Conservation (phyloP, 2,888 invertebrate genomes). For the Diplolepis rosae region DNA sequence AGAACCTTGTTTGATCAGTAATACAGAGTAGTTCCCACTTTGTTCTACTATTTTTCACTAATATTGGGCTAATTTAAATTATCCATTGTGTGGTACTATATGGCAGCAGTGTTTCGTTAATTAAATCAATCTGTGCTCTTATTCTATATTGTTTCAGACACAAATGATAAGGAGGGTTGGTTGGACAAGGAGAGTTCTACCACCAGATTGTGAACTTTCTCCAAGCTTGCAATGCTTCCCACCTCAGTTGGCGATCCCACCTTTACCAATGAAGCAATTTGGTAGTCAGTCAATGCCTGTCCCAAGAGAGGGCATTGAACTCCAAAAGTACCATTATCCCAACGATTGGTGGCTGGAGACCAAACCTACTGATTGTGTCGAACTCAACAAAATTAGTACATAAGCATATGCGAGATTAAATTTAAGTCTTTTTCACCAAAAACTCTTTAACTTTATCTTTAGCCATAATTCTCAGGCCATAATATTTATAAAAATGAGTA, state of each 20-base stretch:
- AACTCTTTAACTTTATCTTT: background rate
- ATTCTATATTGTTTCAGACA: slow-evolving; percentile 60
- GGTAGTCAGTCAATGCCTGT: slow-evolving; percentile 75
- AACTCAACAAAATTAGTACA: slow-evolving; percentile 54
- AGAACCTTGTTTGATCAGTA: too few species aligned
- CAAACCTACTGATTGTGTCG: slow-evolving; percentile 72
- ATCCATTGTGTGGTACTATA: too few species aligned
- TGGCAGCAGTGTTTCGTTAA: too few species aligned
- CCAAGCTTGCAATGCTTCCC: slow-evolving; percentile 76
- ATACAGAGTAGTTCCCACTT: too few species aligned
- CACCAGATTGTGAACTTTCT: slow-evolving; percentile 75
- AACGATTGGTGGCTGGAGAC: slow-evolving; percentile 77
- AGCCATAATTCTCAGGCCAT: too few species aligned
- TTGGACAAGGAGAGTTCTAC: slow-evolving; percentile 75
- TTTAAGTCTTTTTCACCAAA: background rate
- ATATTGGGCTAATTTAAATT: too few species aligned
- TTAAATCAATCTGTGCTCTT: too few species aligned
- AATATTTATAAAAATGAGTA: too few species aligned
- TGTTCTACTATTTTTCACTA: too few species aligned
- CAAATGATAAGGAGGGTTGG: slow-evolving; percentile 75
- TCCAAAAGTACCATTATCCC: slow-evolving; percentile 78
- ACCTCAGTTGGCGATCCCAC: slow-evolving; percentile 73
- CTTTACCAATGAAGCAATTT: slow-evolving; percentile 74
- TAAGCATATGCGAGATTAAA: slow-evolving; percentile 44
- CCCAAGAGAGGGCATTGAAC: slow-evolving; percentile 76